These are phyloP conservation scores for Psammodynastes pulverulentus DNA, from an alignment of 2,113 vertebrate genomes.

Conservation along the genomic window DNA sequence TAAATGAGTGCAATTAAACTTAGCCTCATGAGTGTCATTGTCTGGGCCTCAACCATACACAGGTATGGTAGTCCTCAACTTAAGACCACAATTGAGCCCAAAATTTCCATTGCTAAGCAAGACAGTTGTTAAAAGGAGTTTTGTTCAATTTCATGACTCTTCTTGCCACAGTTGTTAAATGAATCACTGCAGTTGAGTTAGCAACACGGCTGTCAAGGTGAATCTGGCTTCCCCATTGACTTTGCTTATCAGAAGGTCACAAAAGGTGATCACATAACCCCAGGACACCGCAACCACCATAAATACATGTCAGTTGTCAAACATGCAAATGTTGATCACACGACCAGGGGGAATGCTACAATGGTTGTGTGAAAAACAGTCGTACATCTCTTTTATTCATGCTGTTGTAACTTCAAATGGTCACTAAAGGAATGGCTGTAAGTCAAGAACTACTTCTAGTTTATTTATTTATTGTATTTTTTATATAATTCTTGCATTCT, in stretches of 20 bases:
- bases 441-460: neutral
- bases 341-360: neutral
- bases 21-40: neutral
- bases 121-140: neutral
- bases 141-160: neutral
- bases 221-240: neutral
- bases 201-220: neutral
- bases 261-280: neutral
- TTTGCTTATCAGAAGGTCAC: neutral
- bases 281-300: too few species aligned
- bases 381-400: neutral
- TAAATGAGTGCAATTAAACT: slow-evolving; percentile 16
- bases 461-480: neutral
- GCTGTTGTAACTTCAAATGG: neutral
- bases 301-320: neutral
- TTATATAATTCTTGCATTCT: neutral
- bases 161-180: neutral
- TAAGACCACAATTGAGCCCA: neutral
- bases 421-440: neutral
- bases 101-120: neutral
- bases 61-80: neutral
- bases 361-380: neutral
- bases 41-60: neutral
- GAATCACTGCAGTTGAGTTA: too few species aligned
- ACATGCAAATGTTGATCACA: neutral